Conservation (phyloP, 2,113 vertebrate genomes). For the Aleadryas rufinucha region DNA sequence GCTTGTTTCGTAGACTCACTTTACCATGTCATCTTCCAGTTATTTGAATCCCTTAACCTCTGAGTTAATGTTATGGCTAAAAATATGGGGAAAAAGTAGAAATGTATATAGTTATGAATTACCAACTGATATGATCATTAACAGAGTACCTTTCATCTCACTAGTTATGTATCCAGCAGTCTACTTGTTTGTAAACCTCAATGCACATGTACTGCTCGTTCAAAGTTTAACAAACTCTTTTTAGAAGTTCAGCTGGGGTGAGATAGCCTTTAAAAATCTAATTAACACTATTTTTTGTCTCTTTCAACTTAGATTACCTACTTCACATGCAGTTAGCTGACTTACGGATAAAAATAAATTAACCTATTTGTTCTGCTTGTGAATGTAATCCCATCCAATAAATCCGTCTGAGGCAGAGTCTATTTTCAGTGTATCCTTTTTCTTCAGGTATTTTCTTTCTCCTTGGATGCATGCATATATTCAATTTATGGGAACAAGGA, state of each 20-base stretch:
- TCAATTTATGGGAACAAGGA: neutral
- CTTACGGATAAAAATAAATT: neutral
- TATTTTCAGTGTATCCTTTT: neutral
- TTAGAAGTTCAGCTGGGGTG: neutral
- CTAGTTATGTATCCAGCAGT: neutral
- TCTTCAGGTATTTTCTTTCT: neutral
- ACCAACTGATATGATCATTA: neutral
- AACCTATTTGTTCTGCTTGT: slow-evolving; percentile 12
- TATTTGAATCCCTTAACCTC: neutral
- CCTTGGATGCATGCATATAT: neutral
- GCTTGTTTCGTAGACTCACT: neutral
- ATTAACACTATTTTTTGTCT: slow-evolving; percentile 2
- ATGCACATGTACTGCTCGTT: neutral
- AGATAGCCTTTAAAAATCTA: slow-evolving; percentile 26
- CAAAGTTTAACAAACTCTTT: neutral
- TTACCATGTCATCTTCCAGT: neutral
- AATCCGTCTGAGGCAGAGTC: neutral
- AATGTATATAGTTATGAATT: neutral
- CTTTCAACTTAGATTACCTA: neutral
- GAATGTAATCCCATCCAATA: neutral
- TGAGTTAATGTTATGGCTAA: neutral
- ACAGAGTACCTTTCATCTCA: neutral
- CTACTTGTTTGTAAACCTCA: neutral
- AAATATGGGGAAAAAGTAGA: neutral
- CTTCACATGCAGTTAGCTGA: neutral